Conservation (phyloP, 2,888 invertebrate species). For the Folsomia manolachei region DNA sequence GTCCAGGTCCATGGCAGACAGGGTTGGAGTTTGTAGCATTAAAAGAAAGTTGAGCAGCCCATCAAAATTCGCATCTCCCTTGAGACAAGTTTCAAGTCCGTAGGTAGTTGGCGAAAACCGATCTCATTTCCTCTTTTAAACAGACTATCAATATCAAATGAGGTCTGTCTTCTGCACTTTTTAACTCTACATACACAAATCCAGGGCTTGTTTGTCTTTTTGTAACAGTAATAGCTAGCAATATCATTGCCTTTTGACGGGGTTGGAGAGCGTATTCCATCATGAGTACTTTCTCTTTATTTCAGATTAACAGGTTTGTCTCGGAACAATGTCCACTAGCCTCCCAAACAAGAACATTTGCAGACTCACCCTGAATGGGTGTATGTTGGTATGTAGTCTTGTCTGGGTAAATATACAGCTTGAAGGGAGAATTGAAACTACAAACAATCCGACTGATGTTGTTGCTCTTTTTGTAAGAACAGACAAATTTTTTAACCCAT, state of each 20-base stretch:
- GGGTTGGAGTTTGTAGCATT: neutral
- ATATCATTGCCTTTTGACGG: neutral
- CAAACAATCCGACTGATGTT: no score
- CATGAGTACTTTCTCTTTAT: neutral
- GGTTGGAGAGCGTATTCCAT: no score
- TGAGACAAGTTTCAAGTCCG: slow-evolving; percentile 40
- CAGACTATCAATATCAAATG: slow-evolving; percentile 50
- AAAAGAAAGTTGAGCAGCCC: slow-evolving; percentile 37
- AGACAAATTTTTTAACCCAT: no score
- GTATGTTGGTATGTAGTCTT: neutral
- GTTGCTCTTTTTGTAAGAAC: no score
- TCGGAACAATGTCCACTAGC: no score
- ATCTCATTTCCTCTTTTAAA: slow-evolving; percentile 49
- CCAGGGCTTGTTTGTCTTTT: neutral
- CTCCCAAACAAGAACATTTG: neutral
- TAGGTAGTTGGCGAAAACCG: slow-evolving; percentile 30
- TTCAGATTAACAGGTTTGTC: neutral
- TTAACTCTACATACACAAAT: neutral
- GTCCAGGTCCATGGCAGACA: no score
- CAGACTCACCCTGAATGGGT: neutral
- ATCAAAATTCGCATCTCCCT: slow-evolving; percentile 49
- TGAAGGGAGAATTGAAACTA: neutral
- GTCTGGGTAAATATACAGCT: no score
- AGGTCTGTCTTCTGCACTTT: slow-evolving; percentile 32
- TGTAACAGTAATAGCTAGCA: no score